Evolutionary conservation across 2,797 vertebrate genomes (phyloP), one percentile per base, ranked within the genome.

Genomic region (Carapus acus): DNA sequence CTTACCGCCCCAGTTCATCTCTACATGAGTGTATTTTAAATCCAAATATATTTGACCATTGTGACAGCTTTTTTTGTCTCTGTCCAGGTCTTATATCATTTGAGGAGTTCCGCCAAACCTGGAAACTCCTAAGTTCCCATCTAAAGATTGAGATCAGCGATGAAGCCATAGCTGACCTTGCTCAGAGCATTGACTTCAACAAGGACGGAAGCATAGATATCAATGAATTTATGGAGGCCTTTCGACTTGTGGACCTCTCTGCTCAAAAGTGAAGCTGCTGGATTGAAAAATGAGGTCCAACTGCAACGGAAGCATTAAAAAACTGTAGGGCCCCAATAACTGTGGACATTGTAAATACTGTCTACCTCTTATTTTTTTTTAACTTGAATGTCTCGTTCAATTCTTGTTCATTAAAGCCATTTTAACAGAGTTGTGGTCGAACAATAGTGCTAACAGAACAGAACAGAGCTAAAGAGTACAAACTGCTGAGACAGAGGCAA

Each of bases 161-260:
- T 0, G 72, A 92, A 1, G 87, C 87, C 54, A 90, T 96, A 49
- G 66, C 76, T 0, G 88, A 93, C 79, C 77, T 97, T 54, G 92
- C 90, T 6, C 83, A 84, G 45, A 94, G 93, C 80, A 97, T 97
- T 0, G 94, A 98, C 65, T 97, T 98, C 83, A 98, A 97, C 76
- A 95, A 93, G 68, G 95, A 98, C 0, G 94, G 95, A 12, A 93
- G 84, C 78, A 95, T 97, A 0, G 95, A 98, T 65, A 96, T 97
- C 80, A 98, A 96, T 0, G 94, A 97, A 84, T 98, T 98, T 83
- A 88, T 97, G 66, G 96, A 98, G 81, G 94, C 96, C 13, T 97
- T 98, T 67, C 89, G 93, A 33, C 86, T 98, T 0, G 89, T 91
- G 53, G 90, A 87, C 59, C 87, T 88, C 48, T 78, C 85, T 1